Base-by-base conservation (phyloP, 2,888 invertebrate genomes). In the Cyclophora punctaria region DNA sequence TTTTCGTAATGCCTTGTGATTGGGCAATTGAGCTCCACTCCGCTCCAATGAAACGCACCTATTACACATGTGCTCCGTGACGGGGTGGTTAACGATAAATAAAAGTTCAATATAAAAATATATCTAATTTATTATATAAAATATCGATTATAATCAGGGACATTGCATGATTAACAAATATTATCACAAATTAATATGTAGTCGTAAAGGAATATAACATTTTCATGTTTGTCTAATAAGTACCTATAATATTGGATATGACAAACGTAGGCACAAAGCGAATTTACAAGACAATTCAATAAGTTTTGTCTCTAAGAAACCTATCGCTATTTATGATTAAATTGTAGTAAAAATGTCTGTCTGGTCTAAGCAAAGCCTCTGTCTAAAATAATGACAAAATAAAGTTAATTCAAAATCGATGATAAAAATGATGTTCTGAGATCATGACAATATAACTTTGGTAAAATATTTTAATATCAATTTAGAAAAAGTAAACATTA, bases 141-240 rank as follows among this genome's bases (percentile, higher is more conserved):
- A 69, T 69, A 67, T 63, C 68, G 74, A 75, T 76, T 75, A 80
- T 67, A 76, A 71, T 74, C 71, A 69, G 64, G 65, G 72, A 74
- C 70, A 73, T 73, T 69, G 69, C 69, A 76, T 78, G 75, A 76
- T 75, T 71, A 76, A 78, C 72, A 73, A 77, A 76, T 74, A 69
- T 37, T 37, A 37, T 69, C 75, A 75, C 71, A 74, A 71, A 66
- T 61, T 58, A 70, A 71, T 67, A 67, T 64, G 67, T 67, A 58
- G 58, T 60, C 58, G 59, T 60, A 63, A 64, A 57, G 55, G 64
- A 63, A 60, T 60, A 66, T 59, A 60, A 50, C 60, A 52, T 51
- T 55, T 51, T 47, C 49, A 53, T 52, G 48, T 53, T 53, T 44
- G 45, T 56, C 46, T 55, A 52, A 44, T 44, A 33, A 44, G 20